These are phyloP conservation scores for Eutrigla gurnardus DNA, from an alignment of 2,797 vertebrate species.

Conservation along the genomic window DNA sequence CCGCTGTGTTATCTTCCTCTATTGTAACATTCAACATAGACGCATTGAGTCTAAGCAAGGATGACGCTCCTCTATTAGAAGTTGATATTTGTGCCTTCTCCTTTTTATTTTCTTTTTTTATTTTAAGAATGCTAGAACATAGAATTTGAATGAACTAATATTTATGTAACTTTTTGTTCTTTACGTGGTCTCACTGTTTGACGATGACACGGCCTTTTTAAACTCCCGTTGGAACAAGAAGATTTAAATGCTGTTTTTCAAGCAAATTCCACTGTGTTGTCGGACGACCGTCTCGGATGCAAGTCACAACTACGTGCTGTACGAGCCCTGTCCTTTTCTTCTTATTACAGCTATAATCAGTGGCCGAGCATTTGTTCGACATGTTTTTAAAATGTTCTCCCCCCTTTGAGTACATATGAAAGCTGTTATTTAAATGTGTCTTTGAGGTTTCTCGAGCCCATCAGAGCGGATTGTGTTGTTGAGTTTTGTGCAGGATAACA, in stretches of 20 bases:
- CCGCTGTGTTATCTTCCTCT: conserved; percentile 33
- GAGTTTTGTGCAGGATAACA: conserved; percentile 6
- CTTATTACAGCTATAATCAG: conserved; percentile 24
- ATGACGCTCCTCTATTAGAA: conserved; percentile 46
- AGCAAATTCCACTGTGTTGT: conserved; percentile 50
- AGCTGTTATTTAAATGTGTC: conserved; percentile 59
- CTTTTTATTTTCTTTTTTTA: neutral
- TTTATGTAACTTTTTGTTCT: conserved; percentile 36
- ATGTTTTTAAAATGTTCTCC: conserved; percentile 14
- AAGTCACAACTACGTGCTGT: conserved; percentile 46
- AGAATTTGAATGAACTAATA: conserved; percentile 63
- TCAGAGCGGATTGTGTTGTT: conserved; percentile 6
- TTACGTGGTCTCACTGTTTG: neutral
- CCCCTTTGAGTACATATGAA: conserved; percentile 52
- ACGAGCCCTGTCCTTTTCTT: conserved; percentile 35
- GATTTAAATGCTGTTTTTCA: conserved; percentile 38
- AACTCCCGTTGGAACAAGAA: neutral
- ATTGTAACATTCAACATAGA: conserved; percentile 11
- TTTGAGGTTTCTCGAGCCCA: conserved; percentile 21
- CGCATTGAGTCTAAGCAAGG: conserved; percentile 21
- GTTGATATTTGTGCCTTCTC: conserved; percentile 51
- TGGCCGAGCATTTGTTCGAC: conserved; percentile 14
- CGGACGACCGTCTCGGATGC: conserved; percentile 43
- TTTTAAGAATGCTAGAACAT: conserved; percentile 27
- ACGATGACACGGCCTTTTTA: conserved; percentile 7